Evolutionary conservation across 1,140 invertebrate species (phyloP).

Genomic region (Meloidogyne exigua): DNA sequence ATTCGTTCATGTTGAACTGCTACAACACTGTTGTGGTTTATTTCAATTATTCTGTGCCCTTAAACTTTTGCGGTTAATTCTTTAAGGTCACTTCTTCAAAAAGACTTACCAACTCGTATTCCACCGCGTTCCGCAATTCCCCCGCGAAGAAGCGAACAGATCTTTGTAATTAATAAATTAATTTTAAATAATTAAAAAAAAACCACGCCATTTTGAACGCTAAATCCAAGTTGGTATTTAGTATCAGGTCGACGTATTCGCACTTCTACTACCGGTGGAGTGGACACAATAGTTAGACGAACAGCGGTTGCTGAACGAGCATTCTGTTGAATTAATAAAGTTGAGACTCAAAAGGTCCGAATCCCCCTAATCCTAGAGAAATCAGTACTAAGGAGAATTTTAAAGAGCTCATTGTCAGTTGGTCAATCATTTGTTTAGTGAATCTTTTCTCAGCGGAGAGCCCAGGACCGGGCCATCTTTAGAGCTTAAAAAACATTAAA

Average conservation of each 20-base stretch:
- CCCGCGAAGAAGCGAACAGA: conserved; percentile 91
- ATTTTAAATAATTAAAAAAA: conserved; percentile 65
- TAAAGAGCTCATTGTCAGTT: too few species aligned
- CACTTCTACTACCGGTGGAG: conserved; percentile 98
- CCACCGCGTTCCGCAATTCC: conserved; percentile 97
- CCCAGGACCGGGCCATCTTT: too few species aligned
- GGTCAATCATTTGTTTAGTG: too few species aligned
- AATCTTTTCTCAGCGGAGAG: too few species aligned
- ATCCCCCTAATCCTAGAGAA: too few species aligned
- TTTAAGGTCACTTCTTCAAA: too few species aligned
- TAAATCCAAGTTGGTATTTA: conserved; percentile 98
- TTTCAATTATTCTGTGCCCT: conserved; percentile 97
- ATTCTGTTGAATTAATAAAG: conserved; percentile 39
- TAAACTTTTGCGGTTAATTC: not conserved
- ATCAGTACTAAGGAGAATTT: too few species aligned
- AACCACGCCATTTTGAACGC: conserved; percentile 98
- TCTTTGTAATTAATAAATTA: conserved; percentile 69
- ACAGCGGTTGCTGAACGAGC: conserved; percentile 69
- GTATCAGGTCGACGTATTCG: conserved; percentile 98
- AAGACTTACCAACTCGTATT: conserved; percentile 85
- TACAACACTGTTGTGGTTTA: conserved; percentile 97
- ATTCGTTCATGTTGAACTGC: conserved; percentile 99
- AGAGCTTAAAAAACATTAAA: not conserved
- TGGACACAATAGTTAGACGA: conserved; percentile 95
- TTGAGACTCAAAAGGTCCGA: too few species aligned